Base-by-base conservation (phyloP, 2,797 vertebrate species). In the Mormyrus hasselquistii region DNA sequence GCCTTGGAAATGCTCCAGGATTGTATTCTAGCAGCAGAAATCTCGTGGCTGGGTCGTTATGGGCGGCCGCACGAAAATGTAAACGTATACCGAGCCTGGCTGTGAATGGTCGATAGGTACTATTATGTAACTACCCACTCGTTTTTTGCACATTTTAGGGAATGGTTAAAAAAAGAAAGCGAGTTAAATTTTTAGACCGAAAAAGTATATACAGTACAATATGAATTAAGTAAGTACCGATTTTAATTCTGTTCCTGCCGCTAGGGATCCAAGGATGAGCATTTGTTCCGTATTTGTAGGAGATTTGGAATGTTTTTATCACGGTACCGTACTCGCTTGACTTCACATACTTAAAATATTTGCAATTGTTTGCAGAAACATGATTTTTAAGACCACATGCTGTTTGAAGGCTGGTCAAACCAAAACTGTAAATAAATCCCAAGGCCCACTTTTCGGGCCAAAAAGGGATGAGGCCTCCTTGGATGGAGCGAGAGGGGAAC, bases 341-440 rank as follows among this genome's bases (percentile, higher is more conserved):
- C 9, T 84, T 84, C 44, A 52, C 44, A 84, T 84, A n/a, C 82
- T 84, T 84, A 47, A 25, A 52, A 84, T 84, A 84, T 52, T 84
- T 84, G 82, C 82, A 25, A 25, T 29, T n/a, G n/a, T 47, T 84
- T 50, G 82, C 44, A 84, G 44, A 84, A 84, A 49, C 44, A 25
- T 84, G 82, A 49, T 41, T 41, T 79, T 79, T 79, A 41, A 47
- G 73, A 47, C 73, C 73, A 79, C 73, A 79, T 79, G 34, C 73
- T 41, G 73, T 79, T 79, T 47, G 73, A 79, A 79, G 47, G 38
- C 5, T 47, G 73, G 73, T 47, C 41, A 47, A 44, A 44, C 16
- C 41, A 47, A 44, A 79, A 79, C 73, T 41, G 73, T 79, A 79
- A 79, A 79, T 47, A 79, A 79, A 79, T 41, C 19, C 38, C 14